A percentile compares a stretch with the other conserved stretches of the same genome.
Evolutionary conservation across 2,113 vertebrate species (phyloP).

Genomic region (Mormyrus lacerda): DNA sequence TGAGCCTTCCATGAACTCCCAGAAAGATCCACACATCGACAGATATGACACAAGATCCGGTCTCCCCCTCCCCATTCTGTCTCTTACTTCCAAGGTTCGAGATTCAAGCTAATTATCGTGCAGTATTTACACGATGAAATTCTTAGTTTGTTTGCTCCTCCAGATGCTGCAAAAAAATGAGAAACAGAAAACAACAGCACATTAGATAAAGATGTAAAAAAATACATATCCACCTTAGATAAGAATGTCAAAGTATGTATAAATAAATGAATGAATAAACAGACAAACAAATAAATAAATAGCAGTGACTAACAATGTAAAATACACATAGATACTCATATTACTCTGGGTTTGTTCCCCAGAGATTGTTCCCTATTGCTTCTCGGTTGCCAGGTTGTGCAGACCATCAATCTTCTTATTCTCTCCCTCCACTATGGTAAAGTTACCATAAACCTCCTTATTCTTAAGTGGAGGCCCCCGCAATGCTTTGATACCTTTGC

Average conservation of each 20-base stretch:
- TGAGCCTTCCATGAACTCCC: neutral
- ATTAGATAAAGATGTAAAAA: neutral
- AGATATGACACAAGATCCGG: neutral
- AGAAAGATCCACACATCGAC: neutral
- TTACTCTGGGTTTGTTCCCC: neutral
- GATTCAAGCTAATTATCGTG: neutral
- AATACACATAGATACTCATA: neutral
- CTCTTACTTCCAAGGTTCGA: neutral
- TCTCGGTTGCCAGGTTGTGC: neutral
- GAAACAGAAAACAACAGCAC: neutral
- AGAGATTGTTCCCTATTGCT: neutral
- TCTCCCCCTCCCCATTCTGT: neutral
- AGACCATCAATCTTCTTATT: neutral
- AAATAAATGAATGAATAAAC: too few relatives aligned
- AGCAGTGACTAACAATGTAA: neutral
- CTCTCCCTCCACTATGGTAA: neutral
- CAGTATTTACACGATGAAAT: neutral
- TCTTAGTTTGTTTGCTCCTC: neutral
- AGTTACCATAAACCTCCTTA: neutral
- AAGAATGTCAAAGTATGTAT: neutral
- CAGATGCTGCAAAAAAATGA: neutral
- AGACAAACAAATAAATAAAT: neutral
- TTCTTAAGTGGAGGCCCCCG: neutral
- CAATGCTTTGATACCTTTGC: neutral
- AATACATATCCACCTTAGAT: neutral